A percentile compares a stretch with the other conserved stretches of the same genome.
These are phyloP conservation scores for Ceratina calcarata DNA, from an alignment of 1,140 invertebrate species.

Conservation along the genomic window DNA sequence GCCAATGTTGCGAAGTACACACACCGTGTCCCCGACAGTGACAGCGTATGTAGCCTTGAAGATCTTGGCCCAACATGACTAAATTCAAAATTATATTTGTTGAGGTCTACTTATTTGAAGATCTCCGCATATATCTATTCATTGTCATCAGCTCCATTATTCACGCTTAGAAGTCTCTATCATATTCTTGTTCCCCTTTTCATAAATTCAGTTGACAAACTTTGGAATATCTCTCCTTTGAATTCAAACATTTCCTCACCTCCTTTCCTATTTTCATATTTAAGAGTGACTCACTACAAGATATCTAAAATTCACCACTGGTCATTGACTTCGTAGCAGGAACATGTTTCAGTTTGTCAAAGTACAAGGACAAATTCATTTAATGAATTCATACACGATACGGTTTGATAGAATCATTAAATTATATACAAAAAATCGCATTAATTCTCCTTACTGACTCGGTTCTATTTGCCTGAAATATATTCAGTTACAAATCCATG, in stretches of 20 bases:
- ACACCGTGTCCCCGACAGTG: background rate
- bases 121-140: no score
- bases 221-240: background rate
- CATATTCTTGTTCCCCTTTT: no score
- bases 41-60: constrained; percentile 1
- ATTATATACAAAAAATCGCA: no score
- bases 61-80: background rate
- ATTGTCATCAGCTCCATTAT: no score
- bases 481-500: no score
- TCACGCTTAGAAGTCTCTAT: no score
- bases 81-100: background rate
- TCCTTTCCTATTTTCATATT: background rate
- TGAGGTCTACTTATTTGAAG: background rate
- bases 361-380: background rate
- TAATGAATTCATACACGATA: no score
- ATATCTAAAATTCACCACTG: no score
- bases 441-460: background rate
- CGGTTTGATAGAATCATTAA: no score
- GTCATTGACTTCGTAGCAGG: no score
- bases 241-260: background rate
- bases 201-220: no score
- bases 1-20: background rate
- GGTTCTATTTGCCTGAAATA: no score
- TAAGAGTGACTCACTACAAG: background rate
- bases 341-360: background rate